Evolutionary conservation across 2,113 vertebrate genomes (phyloP).

Genomic region (Mesitornis unicolor): DNA sequence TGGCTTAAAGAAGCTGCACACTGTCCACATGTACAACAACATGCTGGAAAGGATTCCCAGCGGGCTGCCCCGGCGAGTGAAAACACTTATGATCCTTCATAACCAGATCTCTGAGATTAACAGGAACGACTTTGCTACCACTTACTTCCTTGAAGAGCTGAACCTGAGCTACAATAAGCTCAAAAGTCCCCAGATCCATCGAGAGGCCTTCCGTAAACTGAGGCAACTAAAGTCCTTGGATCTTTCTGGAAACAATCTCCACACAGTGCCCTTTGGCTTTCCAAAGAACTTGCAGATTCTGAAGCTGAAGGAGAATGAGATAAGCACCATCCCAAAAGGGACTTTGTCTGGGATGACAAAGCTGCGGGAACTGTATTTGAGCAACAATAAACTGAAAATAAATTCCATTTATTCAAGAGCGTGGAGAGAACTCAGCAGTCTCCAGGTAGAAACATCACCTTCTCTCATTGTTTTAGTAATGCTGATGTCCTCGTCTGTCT

Average conservation of each 20-base stretch:
- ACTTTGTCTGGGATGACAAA: conserved; percentile 87
- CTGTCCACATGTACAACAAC: conserved; percentile 96
- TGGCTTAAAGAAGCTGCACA: conserved; percentile 94
- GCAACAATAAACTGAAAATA: conserved; percentile 86
- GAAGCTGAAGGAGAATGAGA: conserved; percentile 88
- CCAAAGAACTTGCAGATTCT: conserved; percentile 89
- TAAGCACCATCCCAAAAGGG: conserved; percentile 81
- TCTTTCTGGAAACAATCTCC: conserved; percentile 89
- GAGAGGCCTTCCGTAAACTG: conserved; percentile 93
- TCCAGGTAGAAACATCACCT: conserved; percentile 78
- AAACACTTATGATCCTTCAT: conserved; percentile 94
- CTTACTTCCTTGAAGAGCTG: conserved; percentile 91
- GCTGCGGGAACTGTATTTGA: conserved; percentile 86
- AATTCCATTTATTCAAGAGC: conserved; percentile 87
- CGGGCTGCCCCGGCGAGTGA: conserved; percentile 89
- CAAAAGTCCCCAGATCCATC: conserved; percentile 83
- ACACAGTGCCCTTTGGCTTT: conserved; percentile 82
- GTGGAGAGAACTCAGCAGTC: conserved; percentile 85
- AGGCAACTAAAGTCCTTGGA: conserved; percentile 87
- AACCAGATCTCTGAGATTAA: conserved; percentile 89
- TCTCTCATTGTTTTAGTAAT: neutral
- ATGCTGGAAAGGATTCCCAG: conserved; percentile 89
- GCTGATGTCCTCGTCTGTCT: neutral
- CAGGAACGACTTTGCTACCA: conserved; percentile 87
- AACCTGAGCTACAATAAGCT: conserved; percentile 98